Evolutionary conservation across 2,888 invertebrate species (phyloP), one percentile per base, ranked within the genome.

Genomic region (Cosmorhoe ocellata): DNA sequence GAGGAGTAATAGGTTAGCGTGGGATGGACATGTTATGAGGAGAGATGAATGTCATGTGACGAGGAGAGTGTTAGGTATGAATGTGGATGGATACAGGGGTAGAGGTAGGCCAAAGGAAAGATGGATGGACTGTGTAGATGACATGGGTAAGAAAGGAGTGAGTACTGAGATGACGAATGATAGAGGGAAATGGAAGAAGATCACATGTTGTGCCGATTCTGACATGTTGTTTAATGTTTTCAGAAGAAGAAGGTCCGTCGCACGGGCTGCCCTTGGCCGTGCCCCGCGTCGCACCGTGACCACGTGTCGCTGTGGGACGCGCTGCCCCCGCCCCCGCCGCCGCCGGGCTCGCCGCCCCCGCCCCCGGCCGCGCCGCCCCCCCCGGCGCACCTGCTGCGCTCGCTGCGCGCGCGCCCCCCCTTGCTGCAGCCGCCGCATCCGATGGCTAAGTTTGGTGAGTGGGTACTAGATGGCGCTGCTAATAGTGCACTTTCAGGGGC

Each of bases 301-400:
- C 87, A 89, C 79, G 85, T 85, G 66, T 79, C 90, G 50, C 84
- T 86, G 69, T 90, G 90, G 89, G 90, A 90, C 74, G 86, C 86
- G 43, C 75, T 90, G 67, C 90, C 90, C 0, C 90, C 90, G 1
- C 90, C 90, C 0, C 87, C 87, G 1, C 85, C 90, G 12, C 90
- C 90, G 1, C 81, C 85, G n/a, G 84, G 82, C 58, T 74, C 79
- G 1, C 87, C 87, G 0, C 85, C 86, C 0, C 76, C 76, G 8
- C 66, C 66, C 12, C 34, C 52, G 51, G 31, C 44, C 48, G 14
- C 54, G 45, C 27, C 56, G 27, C 44, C 63, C 44, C 51, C 59
- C 37, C 50, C 50, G 40, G 24, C 50, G n/a, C 61, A 54, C 45
- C 52, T 56, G 40, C 60, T 58, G 62, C 64, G 58, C 42, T 56